Percentiles rank a stretch among this genome's conserved stretches.
Conservation (phyloP, 2,797 vertebrate genomes). For the Hydrolagus colliei region DNA sequence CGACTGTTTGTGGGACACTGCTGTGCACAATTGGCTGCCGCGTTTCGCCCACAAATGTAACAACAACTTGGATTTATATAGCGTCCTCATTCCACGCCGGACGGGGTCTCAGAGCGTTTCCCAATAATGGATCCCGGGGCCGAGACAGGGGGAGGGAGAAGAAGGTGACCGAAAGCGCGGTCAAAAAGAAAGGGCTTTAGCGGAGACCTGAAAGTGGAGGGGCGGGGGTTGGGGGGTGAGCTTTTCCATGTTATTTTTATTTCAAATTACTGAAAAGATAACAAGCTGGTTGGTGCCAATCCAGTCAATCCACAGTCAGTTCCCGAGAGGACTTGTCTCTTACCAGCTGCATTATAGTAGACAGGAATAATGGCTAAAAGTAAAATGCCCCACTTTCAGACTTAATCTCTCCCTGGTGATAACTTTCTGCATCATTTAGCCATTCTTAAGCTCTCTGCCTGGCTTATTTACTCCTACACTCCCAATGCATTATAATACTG, state of each 20-base stretch:
- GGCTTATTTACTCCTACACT: not conserved
- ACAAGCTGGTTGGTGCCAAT: not conserved
- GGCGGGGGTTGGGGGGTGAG: no score
- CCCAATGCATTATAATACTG: not conserved
- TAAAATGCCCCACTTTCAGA: not conserved
- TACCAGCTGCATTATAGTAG: not conserved
- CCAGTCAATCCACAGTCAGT: not conserved
- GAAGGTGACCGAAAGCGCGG: no score
- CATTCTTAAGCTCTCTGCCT: not conserved
- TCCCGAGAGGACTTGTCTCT: not conserved
- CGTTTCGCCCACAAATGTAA: no score
- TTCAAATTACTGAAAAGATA: not conserved
- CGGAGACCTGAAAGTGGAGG: no score
- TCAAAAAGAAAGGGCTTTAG: no score
- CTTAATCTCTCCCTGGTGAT: not conserved
- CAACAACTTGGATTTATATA: no score
- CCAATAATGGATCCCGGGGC: no score
- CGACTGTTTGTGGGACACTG: no score
- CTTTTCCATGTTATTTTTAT: not conserved
- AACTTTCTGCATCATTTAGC: not conserved
- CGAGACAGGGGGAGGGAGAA: no score
- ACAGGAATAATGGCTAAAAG: conserved; percentile 9
- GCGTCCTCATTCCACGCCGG: no score
- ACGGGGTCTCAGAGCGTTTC: no score
- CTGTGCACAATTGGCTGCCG: no score